A percentile compares a stretch with the other conserved stretches of the same genome.
Conservation (phyloP, 2,797 vertebrate genomes). For the Cossypha polioptera region DNA sequence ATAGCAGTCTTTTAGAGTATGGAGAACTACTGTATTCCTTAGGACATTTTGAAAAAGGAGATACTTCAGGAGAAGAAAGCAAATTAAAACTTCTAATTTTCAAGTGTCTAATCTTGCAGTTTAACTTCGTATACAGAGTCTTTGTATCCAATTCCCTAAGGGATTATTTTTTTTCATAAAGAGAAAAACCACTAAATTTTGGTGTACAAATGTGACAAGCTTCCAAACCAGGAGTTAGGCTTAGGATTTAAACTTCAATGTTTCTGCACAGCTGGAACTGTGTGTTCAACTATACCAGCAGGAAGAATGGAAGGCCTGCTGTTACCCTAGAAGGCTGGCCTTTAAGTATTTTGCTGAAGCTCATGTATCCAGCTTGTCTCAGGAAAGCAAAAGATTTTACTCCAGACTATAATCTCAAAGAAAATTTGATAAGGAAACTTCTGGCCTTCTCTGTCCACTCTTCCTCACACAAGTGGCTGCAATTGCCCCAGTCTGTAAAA, state of each 20-base stretch:
- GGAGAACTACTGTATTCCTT: background rate
- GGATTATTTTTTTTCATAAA: background rate
- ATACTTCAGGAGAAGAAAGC: background rate
- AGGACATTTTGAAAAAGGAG: background rate
- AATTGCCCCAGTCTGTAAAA: background rate
- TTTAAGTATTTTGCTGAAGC: background rate
- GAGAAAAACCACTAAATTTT: background rate
- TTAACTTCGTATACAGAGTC: background rate
- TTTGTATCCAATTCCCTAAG: background rate
- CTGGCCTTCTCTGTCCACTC: background rate
- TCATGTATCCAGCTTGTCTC: background rate
- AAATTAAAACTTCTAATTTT: background rate
- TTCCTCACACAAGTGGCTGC: background rate
- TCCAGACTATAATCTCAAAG: background rate
- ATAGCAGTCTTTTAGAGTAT: background rate
- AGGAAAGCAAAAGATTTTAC: background rate
- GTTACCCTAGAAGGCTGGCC: background rate
- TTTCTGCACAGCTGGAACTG: background rate
- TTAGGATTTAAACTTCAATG: background rate
- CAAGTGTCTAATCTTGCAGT: background rate
- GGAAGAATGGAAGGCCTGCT: background rate
- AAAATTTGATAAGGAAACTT: background rate
- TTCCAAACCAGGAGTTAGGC: background rate
- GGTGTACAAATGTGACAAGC: background rate
- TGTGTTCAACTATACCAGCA: background rate